These are phyloP conservation scores for Anguilla japonica DNA, from an alignment of 2,113 vertebrate species.

Conservation along the genomic window DNA sequence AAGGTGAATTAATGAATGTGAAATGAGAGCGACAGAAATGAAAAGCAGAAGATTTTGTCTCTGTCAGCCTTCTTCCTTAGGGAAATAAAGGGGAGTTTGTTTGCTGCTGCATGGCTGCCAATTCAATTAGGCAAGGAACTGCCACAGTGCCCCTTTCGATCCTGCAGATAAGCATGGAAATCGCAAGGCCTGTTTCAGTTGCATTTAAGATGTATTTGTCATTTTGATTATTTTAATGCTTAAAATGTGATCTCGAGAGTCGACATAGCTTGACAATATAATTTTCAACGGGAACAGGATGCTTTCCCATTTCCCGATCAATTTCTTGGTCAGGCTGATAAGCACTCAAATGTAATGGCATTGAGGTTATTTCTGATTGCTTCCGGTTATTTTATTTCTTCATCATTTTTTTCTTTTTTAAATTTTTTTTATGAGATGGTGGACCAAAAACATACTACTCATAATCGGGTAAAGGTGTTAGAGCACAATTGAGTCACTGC, in stretches of 20 bases:
- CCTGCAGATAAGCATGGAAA: neutral
- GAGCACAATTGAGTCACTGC: neutral
- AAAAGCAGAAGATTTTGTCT: conserved; percentile 5
- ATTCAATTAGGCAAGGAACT: conserved; percentile 1
- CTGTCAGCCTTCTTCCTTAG: neutral
- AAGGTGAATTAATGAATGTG: neutral
- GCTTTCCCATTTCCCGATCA: neutral
- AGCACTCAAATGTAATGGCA: neutral
- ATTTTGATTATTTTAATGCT: neutral
- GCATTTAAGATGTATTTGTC: conserved; percentile 15
- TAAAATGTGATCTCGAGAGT: neutral
- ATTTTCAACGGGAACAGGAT: neutral
- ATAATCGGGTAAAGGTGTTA: neutral
- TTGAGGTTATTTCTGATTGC: neutral
- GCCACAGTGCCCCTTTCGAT: neutral
- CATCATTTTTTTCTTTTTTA: no score
- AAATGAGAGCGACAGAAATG: conserved; percentile 8
- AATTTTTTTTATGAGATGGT: neutral
- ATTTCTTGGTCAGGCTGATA: neutral
- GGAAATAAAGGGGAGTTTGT: conserved; percentile 17
- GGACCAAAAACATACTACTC: neutral
- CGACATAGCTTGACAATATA: neutral
- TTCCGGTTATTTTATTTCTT: neutral
- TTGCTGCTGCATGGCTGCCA: conserved; percentile 11
- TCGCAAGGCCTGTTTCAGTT: neutral